phyloP scores from a whole-genome alignment of 2,113 vertebrate species.

The Periophthalmodon schlosseri region DNA sequence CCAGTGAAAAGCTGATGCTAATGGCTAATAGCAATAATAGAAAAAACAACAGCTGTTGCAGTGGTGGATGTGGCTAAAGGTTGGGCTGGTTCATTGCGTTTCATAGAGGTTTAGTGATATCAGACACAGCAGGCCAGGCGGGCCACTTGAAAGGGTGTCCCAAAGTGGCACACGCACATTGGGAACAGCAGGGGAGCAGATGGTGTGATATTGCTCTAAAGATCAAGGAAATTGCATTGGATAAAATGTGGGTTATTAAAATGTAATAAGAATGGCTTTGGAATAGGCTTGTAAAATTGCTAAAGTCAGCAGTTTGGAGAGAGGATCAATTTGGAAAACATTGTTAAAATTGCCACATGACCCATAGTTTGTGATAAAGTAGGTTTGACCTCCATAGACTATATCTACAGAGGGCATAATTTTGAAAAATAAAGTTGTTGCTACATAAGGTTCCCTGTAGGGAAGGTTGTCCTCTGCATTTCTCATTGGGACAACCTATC shows the following conservation, averaged over 20 bases:
- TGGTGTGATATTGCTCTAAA: constrained; percentile 48
- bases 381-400: background rate
- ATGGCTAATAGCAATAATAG: constrained; percentile 30
- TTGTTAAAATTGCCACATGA: background rate
- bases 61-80: constrained; percentile 22
- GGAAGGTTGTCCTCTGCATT: no score
- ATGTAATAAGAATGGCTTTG: constrained; percentile 9
- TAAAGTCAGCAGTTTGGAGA: background rate
- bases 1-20: constrained; percentile 19
- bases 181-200: constrained; percentile 59
- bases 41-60: constrained; percentile 46
- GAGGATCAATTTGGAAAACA: background rate
- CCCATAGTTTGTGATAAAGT: background rate
- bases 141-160: constrained; percentile 48
- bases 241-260: constrained; percentile 32
- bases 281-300: background rate
- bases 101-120: constrained; percentile 47
- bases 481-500: no score
- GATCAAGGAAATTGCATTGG: constrained; percentile 31
- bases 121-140: constrained; percentile 30
- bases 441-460: background rate
- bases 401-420: background rate
- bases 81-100: constrained; percentile 55
- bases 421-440: background rate
- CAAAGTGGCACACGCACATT: constrained; percentile 42